Evolutionary conservation across 2,888 invertebrate genomes (phyloP).

Genomic region (Isotomurus palustris): DNA sequence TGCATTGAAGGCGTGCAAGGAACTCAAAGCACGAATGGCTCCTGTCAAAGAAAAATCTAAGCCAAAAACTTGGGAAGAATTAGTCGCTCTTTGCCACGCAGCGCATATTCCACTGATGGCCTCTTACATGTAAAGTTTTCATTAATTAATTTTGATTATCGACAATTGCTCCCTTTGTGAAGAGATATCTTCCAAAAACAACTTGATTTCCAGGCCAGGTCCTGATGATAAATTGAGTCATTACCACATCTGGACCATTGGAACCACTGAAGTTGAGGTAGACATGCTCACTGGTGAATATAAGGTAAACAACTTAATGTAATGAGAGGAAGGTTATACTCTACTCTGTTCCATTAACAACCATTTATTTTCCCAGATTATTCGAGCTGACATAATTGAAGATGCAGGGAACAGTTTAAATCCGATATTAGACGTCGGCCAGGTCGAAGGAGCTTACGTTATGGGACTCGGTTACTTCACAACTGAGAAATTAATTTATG

Average conservation of each 20-base stretch:
- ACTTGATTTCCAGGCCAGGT: slow-evolving; percentile 14
- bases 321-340: too few relatives aligned
- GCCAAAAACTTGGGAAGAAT: slow-evolving; percentile 30
- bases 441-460: slow-evolving; percentile 51
- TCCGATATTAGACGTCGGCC: slow-evolving; percentile 51
- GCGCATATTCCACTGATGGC: slow-evolving; percentile 14
- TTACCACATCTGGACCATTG: slow-evolving; percentile 50
- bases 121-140: slow-evolving; percentile 32
- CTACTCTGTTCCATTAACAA: too few relatives aligned
- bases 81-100: slow-evolving; percentile 21
- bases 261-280: slow-evolving; percentile 56
- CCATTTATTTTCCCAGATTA: slow-evolving; percentile 43
- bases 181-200: neutral
- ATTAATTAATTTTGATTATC: too few relatives aligned
- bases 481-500: slow-evolving; percentile 49
- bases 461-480: slow-evolving; percentile 52
- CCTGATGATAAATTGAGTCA: slow-evolving; percentile 35
- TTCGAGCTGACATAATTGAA: slow-evolving; percentile 41
- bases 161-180: too few relatives aligned
- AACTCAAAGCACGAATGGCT: slow-evolving; percentile 48
- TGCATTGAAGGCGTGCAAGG: slow-evolving; percentile 49
- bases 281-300: slow-evolving; percentile 67
- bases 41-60: slow-evolving; percentile 48
- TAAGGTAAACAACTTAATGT: slow-evolving; percentile 20
- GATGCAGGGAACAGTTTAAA: slow-evolving; percentile 47